Evolutionary conservation across 2,113 vertebrate species (phyloP), one percentile per base, ranked within the genome.

Genomic region (Propithecus coquereli): DNA sequence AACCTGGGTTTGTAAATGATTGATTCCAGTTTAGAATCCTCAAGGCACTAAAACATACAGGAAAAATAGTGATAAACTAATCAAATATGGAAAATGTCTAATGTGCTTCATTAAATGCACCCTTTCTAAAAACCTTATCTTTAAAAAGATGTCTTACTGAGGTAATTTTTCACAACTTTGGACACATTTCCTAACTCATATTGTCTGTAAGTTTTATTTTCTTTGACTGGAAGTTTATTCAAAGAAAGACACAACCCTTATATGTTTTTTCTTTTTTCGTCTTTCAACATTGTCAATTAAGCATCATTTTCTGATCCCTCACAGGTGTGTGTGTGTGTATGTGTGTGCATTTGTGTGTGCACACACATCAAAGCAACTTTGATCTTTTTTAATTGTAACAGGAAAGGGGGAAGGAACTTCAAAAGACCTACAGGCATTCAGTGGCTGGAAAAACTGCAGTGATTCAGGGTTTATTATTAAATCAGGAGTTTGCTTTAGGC

Each of bases 301-400:
- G 43, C 22, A 87, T 76, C 10, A 52, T 96, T 77, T 40, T 91
- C 66, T 37, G 30, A 85, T 94, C 79, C 37, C 30, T 95, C 37
- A 47, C 27, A 74, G 57, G 66, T 86, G 71, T 89, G 0, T 50
- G 66, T 86, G 71, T 89, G 0, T 50, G 12, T 80, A 22, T 74
- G 5, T 8, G 68, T 88, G 79, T 89, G 54, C 37, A 11, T n/a
- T 5, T 79, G 6, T 4, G 12, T 16, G 3, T 18, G 2, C 13
- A 34, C 6, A 68, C 30, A 86, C 1, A n/a, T 13, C 91, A 23
- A 40, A 95, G 57, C 54, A 68, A 14, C 66, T 97, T 98, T 97
- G 68, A 97, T 95, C 52, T 96, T 93, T 57, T 88, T n/a, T 94
- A 82, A 96, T 94, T 97, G 25, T 96, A 95, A 34, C 50, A 83